phyloP scores from a whole-genome alignment of 2,797 vertebrate species.

The Betta splendens region DNA sequence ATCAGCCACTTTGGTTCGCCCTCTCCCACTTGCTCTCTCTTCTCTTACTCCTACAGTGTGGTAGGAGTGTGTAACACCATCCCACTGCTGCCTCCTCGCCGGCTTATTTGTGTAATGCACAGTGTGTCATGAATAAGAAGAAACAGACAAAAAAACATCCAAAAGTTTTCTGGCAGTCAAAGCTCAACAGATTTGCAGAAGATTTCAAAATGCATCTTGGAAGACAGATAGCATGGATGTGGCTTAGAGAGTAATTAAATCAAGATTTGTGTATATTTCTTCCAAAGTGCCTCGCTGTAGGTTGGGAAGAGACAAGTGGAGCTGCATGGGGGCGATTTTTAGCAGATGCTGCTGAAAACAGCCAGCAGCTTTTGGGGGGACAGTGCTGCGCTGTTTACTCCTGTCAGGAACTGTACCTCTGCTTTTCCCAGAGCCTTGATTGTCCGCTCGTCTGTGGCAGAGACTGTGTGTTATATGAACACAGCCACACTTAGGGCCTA shows the following conservation, averaged over 20 bases:
- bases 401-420: slow-evolving; percentile 20
- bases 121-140: slow-evolving; percentile 37
- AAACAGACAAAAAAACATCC: slow-evolving; percentile 12
- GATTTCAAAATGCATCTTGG: slow-evolving; percentile 41
- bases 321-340: slow-evolving; percentile 10
- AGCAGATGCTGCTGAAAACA: slow-evolving; percentile 17
- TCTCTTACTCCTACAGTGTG: slow-evolving; percentile 33
- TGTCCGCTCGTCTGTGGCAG: slow-evolving; percentile 46
- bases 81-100: slow-evolving; percentile 29
- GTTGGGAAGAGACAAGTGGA: slow-evolving; percentile 5
- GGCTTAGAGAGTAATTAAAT: slow-evolving; percentile 51
- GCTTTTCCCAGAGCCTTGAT: slow-evolving; percentile 27
- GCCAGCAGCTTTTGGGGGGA: slow-evolving; percentile 20
- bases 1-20: slow-evolving; percentile 52
- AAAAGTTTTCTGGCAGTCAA: slow-evolving; percentile 42
- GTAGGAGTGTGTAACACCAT: slow-evolving; percentile 40
- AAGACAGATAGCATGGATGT: slow-evolving; percentile 27
- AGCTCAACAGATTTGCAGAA: slow-evolving; percentile 47
- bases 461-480: slow-evolving; percentile 20
- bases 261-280: slow-evolving; percentile 52
- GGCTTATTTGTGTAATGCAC: slow-evolving; percentile 41
- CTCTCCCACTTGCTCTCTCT: slow-evolving; percentile 40
- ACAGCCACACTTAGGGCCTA: slow-evolving; percentile 59
- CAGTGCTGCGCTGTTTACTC: slow-evolving; percentile 21
- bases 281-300: slow-evolving; percentile 22